Percentiles rank a stretch among this genome's conserved stretches.
These are phyloP conservation scores for Cacatua alba DNA, from an alignment of 2,113 vertebrate species.

Conservation along the genomic window DNA sequence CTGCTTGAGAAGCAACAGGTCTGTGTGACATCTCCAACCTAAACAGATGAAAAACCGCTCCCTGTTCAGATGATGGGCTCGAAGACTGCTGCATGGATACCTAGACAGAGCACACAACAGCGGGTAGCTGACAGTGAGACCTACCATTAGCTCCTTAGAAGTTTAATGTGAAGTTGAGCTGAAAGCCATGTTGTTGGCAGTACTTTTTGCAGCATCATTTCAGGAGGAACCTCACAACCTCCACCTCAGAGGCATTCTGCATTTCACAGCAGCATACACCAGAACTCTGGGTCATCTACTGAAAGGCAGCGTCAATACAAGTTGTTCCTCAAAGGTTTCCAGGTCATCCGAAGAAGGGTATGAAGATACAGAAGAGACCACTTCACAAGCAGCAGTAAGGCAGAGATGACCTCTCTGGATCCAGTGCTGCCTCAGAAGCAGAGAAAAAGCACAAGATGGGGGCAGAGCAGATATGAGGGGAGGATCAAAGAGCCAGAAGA, in stretches of 20 bases:
- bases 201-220: neutral
- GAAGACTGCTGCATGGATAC: neutral
- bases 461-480: neutral
- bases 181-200: neutral
- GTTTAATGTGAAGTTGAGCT: neutral
- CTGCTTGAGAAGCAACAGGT: neutral
- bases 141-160: neutral
- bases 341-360: neutral
- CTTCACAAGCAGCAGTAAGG: neutral
- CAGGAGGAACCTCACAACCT: neutral
- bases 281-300: neutral
- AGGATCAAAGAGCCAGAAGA: neutral
- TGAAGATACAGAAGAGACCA: neutral
- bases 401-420: neutral
- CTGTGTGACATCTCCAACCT: neutral
- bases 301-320: fast-evolving
- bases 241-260: neutral
- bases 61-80: neutral
- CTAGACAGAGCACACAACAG: neutral
- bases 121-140: fast-evolving
- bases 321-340: neutral
- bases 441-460: neutral
- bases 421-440: neutral
- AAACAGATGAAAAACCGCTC: neutral
- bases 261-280: neutral